Percentiles rank a stretch among this genome's conserved stretches.
These are phyloP conservation scores for Microcebus jonahi DNA, from an alignment of 2,113 vertebrate genomes.

Conservation along the genomic window DNA sequence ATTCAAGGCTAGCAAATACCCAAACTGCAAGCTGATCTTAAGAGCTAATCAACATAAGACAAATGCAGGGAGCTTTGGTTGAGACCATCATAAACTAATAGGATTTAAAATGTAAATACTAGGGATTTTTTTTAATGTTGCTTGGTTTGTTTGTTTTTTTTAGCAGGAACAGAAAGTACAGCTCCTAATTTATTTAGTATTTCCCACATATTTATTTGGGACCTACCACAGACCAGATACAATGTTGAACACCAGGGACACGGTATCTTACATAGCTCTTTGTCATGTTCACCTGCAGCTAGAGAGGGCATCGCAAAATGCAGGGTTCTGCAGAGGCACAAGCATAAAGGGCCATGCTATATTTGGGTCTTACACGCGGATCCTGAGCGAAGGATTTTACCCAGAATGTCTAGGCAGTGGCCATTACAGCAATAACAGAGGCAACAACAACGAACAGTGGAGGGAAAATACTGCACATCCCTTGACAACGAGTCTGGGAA, in stretches of 20 bases:
- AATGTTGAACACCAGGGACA: background rate
- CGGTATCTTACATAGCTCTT: background rate
- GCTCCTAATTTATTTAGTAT: conserved; percentile 11
- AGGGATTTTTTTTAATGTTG: background rate
- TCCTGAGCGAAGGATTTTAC: background rate
- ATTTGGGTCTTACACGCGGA: background rate
- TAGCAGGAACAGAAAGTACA: background rate
- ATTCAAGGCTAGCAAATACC: background rate
- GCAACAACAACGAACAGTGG: background rate
- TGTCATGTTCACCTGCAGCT: background rate
- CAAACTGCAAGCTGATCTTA: background rate
- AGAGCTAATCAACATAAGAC: background rate
- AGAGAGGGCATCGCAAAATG: background rate
- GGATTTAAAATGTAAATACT: background rate
- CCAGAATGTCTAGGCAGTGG: background rate
- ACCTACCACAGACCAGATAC: background rate
- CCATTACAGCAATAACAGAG: background rate
- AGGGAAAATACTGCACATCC: background rate
- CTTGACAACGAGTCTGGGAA: background rate
- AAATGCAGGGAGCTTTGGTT: background rate
- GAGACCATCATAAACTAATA: background rate
- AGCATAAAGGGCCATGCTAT: background rate
- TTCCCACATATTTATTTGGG: background rate
- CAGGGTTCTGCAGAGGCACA: background rate
- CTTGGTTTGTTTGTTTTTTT: background rate